Conservation (phyloP, 2,888 invertebrate genomes). For the Psylliodes chrysocephalus region DNA sequence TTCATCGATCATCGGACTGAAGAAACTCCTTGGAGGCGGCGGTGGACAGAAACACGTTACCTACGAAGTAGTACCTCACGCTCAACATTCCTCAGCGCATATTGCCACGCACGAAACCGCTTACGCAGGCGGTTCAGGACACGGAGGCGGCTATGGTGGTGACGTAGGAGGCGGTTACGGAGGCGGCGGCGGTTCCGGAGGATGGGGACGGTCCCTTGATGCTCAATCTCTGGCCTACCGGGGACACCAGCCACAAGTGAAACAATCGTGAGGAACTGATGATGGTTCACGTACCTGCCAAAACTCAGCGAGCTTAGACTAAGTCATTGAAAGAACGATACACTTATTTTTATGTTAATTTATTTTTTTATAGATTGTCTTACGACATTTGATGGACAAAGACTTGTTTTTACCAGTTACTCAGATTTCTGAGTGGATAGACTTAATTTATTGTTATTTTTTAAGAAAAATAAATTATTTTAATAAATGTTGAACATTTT, state of each 20-base stretch:
- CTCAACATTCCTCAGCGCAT: conserved; percentile 79
- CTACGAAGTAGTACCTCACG: conserved; percentile 87
- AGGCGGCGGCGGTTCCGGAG: conserved; percentile 72
- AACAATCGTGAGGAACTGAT: conserved; percentile 59
- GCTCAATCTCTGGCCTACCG: conserved; percentile 84
- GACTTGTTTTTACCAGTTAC: conserved; percentile 49
- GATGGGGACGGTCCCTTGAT: conserved; percentile 81
- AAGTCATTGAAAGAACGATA: conserved; percentile 32
- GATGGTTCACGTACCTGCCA: conserved; percentile 62
- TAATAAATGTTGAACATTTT: no score
- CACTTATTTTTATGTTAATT: conserved; percentile 44
- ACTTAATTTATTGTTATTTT: conserved; percentile 57
- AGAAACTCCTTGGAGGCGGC: conserved; percentile 79
- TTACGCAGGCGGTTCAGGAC: conserved; percentile 60
- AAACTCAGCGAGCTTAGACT: conserved; percentile 52
- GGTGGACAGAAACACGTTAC: conserved; percentile 82
- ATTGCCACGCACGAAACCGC: conserved; percentile 75
- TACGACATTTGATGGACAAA: conserved; percentile 54
- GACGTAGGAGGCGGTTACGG: conserved; percentile 66
- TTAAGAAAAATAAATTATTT: conserved; percentile 54
- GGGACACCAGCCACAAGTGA: conserved; percentile 70
- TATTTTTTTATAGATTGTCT: conserved; percentile 42
- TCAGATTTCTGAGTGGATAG: conserved; percentile 54
- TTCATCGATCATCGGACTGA: conserved; percentile 84
- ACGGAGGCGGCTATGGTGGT: conserved; percentile 69